phyloP scores from a whole-genome alignment of 1,140 invertebrate species.

The Neodiprion fabricii region DNA sequence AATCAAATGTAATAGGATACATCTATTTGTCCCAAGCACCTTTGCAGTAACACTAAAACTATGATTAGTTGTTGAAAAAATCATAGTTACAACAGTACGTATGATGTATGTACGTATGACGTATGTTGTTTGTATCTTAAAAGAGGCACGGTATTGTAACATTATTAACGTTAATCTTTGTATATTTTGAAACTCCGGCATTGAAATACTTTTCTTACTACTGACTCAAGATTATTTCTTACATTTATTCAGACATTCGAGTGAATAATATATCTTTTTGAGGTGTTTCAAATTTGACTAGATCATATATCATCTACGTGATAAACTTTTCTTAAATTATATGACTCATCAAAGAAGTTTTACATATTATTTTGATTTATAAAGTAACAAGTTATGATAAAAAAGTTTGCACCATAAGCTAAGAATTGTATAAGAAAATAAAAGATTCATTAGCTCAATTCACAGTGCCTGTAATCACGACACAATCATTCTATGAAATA shows the following conservation, averaged over 20 bases:
- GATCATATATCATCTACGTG: neutral
- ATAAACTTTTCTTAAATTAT: neutral
- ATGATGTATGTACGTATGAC: neutral
- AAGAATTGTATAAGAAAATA: neutral
- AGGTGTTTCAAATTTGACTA: neutral
- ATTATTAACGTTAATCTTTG: no score
- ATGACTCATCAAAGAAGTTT: neutral
- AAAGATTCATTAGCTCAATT: slow-evolving; percentile 3
- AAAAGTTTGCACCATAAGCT: neutral
- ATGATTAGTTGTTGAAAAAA: neutral
- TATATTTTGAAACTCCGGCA: no score
- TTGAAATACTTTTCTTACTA: no score
- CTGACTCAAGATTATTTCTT: no score
- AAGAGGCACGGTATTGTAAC: no score
- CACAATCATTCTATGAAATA: neutral
- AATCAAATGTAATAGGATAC: no score
- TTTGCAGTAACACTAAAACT: no score
- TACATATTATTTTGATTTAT: neutral
- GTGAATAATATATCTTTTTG: neutral
- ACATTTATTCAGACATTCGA: neutral
- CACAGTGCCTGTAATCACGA: neutral
- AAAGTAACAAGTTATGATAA: neutral
- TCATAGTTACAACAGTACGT: neutral
- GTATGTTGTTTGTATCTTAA: neutral
- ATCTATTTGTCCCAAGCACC: no score